A percentile compares a stretch with the other conserved stretches of the same genome.
Evolutionary conservation across 2,113 vertebrate species (phyloP).

Genomic region (Lampris incognitus): DNA sequence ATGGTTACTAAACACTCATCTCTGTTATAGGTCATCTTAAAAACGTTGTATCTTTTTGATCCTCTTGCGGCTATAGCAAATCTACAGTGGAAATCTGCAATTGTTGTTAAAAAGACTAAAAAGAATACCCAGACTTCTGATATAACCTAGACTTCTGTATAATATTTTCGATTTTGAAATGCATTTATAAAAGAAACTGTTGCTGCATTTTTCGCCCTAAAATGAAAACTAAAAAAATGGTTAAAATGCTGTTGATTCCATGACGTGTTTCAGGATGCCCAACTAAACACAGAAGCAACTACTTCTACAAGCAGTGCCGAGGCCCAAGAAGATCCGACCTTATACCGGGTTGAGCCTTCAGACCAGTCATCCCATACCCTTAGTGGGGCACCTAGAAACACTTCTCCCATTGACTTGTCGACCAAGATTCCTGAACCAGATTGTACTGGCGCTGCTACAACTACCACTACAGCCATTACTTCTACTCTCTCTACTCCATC

Average conservation of each 20-base stretch:
- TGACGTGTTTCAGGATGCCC: constrained; percentile 48
- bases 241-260: constrained; percentile 2
- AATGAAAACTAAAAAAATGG: neutral
- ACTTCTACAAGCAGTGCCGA: constrained; percentile 26
- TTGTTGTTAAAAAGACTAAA: too few relatives aligned
- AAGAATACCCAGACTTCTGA: too few relatives aligned
- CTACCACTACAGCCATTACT: neutral
- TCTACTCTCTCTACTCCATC: too few relatives aligned
- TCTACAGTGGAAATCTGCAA: too few relatives aligned
- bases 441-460: constrained; percentile 16
- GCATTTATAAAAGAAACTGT: too few relatives aligned
- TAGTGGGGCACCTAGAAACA: constrained; percentile 38
- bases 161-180: too few relatives aligned
- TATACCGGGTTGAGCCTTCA: constrained; percentile 16
- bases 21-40: too few relatives aligned
- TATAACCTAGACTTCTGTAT: too few relatives aligned
- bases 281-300: constrained; percentile 38
- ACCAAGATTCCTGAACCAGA: constrained; percentile 81
- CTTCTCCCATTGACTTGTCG: constrained; percentile 90
- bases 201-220: too few relatives aligned
- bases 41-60: too few relatives aligned
- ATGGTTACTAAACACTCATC: neutral
- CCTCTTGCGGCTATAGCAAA: too few relatives aligned
- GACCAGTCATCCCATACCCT: constrained; percentile 38
- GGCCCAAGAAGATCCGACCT: constrained; percentile 2